phyloP scores from a whole-genome alignment of 2,888 invertebrate genomes.

The Phyto melanocephala region DNA sequence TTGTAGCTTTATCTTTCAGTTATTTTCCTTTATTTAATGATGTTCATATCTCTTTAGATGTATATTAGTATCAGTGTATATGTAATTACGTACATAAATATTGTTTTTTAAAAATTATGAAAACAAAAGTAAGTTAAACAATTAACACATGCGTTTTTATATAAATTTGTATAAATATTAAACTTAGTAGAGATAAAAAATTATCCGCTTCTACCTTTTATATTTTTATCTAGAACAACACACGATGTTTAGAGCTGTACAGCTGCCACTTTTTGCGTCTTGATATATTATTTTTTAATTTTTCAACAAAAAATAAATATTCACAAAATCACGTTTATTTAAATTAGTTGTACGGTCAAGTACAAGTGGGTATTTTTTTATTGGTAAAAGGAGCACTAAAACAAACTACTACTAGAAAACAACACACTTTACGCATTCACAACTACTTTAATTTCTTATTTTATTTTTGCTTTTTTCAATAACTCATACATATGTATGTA shows the following conservation, averaged over 20 bases:
- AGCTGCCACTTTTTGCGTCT: conserved; percentile 34
- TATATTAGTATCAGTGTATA: too few relatives aligned
- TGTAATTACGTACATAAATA: too few relatives aligned
- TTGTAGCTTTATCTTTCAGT: too few relatives aligned
- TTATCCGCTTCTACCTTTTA: conserved; percentile 34
- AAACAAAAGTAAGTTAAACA: background rate
- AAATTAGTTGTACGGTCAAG: conserved; percentile 41
- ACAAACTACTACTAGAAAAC: conserved; percentile 20
- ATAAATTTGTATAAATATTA: too few relatives aligned
- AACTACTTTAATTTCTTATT: background rate
- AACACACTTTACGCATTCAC: background rate
- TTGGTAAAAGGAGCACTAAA: background rate
- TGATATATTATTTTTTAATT: background rate
- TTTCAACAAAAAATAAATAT: background rate
- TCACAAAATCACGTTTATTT: conserved; percentile 50
- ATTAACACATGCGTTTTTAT: background rate
- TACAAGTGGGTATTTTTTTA: background rate
- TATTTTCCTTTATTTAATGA: too few relatives aligned
- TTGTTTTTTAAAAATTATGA: background rate
- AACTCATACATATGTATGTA: too few relatives aligned
- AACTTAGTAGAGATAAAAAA: background rate
- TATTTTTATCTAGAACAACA: background rate
- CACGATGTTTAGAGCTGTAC: conserved; percentile 15
- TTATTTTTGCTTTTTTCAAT: background rate
- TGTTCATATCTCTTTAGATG: too few relatives aligned